phyloP scores from a whole-genome alignment of 2,888 invertebrate species.

The Drosophila mulleri region DNA sequence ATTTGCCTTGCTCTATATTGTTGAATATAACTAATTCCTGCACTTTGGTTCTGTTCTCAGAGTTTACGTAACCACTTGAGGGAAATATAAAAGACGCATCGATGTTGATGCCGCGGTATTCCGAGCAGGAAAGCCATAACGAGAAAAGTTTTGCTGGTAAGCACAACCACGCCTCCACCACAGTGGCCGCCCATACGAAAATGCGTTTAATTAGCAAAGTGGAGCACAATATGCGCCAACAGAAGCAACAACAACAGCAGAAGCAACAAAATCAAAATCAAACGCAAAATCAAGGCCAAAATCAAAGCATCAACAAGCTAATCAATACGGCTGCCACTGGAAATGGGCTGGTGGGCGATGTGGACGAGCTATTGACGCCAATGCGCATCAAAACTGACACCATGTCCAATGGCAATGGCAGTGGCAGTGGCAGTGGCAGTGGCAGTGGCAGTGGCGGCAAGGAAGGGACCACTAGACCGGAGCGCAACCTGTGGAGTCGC shows the following conservation, averaged over 20 bases:
- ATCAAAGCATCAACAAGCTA: conserved; percentile 64
- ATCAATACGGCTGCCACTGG: conserved; percentile 71
- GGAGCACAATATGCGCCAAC: conserved; percentile 76
- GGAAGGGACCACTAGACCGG: conserved; percentile 69
- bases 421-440: conserved; percentile 9
- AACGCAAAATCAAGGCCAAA: conserved; percentile 19
- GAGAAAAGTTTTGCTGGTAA: conserved; percentile 39
- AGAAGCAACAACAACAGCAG: conserved; percentile 17
- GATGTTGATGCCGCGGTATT: conserved; percentile 76
- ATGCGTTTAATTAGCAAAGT: conserved; percentile 74
- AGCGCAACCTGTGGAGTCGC: conserved; percentile 84
- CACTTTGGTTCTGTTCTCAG: conserved; percentile 17
- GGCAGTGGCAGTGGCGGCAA: conserved; percentile 19
- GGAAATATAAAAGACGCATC: conserved; percentile 21
- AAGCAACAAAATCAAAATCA: conserved; percentile 19
- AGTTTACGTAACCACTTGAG: conserved; percentile 31
- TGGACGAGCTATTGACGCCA: conserved; percentile 78
- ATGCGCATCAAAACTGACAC: conserved; percentile 53
- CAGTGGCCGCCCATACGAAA: conserved; percentile 72
- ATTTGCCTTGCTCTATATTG: neutral
- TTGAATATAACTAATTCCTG: neutral
- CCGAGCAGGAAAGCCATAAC: conserved; percentile 57
- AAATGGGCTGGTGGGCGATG: conserved; percentile 72
- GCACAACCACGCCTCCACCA: conserved; percentile 48
- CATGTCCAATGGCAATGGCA: conserved; percentile 16